Percentiles rank a stretch among this genome's conserved stretches.
Conservation (phyloP, 2,888 invertebrate species). For the Agrotis clavis region DNA sequence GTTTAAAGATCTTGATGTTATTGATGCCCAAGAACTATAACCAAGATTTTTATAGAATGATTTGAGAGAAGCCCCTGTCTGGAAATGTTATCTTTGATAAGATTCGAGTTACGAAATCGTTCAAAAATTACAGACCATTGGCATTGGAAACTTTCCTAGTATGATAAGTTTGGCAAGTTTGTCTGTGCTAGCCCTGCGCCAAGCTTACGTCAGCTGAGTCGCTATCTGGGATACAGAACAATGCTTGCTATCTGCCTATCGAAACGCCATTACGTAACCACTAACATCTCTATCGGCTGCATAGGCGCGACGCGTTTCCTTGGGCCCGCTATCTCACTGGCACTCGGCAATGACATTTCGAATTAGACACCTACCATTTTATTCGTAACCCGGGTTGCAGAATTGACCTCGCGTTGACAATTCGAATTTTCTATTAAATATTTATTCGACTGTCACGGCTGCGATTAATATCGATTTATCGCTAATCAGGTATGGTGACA, state of each 20-base stretch:
- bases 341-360: conserved; percentile 75
- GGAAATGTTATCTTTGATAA: background rate
- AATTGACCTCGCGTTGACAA: conserved; percentile 65
- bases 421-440: conserved; percentile 63
- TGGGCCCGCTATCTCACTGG: conserved; percentile 59
- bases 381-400: conserved; percentile 50
- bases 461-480: conserved; percentile 45
- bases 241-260: conserved; percentile 80
- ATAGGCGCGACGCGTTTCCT: conserved; percentile 57
- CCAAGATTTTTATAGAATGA: background rate
- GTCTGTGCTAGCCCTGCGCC: conserved; percentile 46
- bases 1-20: too few relatives aligned
- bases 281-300: conserved; percentile 78
- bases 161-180: conserved; percentile 4
- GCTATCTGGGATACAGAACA: conserved; percentile 80
- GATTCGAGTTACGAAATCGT: background rate
- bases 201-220: conserved; percentile 70
- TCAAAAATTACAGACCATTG: background rate
- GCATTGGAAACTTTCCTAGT: background rate
- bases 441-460: conserved; percentile 44
- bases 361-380: conserved; percentile 55
- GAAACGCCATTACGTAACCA: conserved; percentile 82
- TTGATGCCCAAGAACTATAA: background rate
- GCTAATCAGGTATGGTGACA: conserved; percentile 23
- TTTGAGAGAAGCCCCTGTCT: background rate